Percentiles rank a stretch among this genome's conserved stretches.
Evolutionary conservation across 2,888 invertebrate genomes (phyloP).

Genomic region (Cylloceria caligata): DNA sequence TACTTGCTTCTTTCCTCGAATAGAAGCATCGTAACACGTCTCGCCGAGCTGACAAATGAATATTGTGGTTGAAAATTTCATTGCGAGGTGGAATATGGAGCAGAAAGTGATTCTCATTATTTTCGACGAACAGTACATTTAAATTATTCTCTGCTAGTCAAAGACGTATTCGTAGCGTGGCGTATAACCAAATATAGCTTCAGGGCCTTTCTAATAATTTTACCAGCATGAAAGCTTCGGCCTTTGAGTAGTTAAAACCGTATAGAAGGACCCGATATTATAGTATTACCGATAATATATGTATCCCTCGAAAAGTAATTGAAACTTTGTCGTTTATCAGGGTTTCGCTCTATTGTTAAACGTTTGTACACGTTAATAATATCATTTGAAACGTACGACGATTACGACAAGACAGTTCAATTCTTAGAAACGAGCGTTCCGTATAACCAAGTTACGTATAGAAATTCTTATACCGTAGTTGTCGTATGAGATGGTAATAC

Average conservation of each 20-base stretch:
- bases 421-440: not conserved
- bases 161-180: not conserved
- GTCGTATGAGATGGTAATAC: not conserved
- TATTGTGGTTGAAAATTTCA: not conserved
- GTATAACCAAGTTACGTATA: not conserved
- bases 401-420: not conserved
- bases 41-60: not conserved
- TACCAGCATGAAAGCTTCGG: not conserved
- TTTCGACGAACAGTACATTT: not conserved
- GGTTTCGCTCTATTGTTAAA: not conserved
- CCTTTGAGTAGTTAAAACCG: not conserved
- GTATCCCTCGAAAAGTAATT: slow-evolving; percentile 3
- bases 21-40: not conserved
- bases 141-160: too few species aligned
- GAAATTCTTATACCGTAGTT: not conserved
- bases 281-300: not conserved
- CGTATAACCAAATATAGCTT: slow-evolving; percentile 4
- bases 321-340: not conserved
- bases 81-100: not conserved
- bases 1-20: too few species aligned
- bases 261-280: not conserved
- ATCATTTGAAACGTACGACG: too few species aligned
- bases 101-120: not conserved
- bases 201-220: slow-evolving; percentile 3
- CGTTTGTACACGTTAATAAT: too few species aligned